Evolutionary conservation across 2,888 invertebrate genomes (phyloP).

Genomic region (Ophion costatus): DNA sequence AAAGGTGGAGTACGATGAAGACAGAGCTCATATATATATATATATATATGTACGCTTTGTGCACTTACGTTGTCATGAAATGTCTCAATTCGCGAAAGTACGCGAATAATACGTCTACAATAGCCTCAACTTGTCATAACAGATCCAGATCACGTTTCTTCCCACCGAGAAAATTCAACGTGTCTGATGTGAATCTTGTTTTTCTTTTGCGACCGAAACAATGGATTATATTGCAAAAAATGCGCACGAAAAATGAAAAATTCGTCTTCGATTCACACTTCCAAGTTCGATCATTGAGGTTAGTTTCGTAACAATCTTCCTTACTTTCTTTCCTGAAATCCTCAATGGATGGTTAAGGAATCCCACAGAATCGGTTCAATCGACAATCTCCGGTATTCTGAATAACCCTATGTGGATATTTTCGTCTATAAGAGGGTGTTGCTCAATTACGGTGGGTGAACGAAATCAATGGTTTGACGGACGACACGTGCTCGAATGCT

Average conservation of each 20-base stretch:
- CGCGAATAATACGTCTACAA: background rate
- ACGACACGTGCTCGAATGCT: conserved; percentile 27
- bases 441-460: conserved; percentile 54
- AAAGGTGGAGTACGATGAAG: conserved; percentile 34
- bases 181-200: background rate
- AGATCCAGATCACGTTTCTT: conserved; percentile 15
- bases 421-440: conserved; percentile 40
- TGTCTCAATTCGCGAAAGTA: conserved; percentile 73
- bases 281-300: too few species aligned
- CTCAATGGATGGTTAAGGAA: too few species aligned
- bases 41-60: background rate
- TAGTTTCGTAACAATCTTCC: too few species aligned
- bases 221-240: background rate
- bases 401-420: conserved; percentile 39
- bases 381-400: conserved; percentile 1
- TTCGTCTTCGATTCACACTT: background rate
- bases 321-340: too few species aligned
- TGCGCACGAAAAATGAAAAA: background rate
- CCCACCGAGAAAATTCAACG: background rate
- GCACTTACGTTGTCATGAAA: conserved; percentile 9
- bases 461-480: conserved; percentile 32
- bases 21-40: conserved; percentile 20
- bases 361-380: too few species aligned
- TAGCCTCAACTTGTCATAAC: background rate
- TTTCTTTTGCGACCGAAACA: background rate